Conservation (phyloP, 2,797 vertebrate species). For the Coracias cyanogaster region DNA sequence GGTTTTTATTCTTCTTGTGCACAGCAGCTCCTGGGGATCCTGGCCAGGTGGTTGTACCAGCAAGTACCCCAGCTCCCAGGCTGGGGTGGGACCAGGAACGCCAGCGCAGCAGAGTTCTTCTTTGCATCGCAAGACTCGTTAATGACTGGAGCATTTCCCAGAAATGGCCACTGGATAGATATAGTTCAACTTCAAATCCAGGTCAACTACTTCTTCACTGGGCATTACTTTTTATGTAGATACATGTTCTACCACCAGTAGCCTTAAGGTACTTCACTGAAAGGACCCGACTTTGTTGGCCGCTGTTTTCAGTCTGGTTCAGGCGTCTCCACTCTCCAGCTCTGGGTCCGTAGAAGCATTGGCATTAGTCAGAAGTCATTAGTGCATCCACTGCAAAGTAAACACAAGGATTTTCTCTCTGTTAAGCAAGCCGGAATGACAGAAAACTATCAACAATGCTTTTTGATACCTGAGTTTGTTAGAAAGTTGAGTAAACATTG, state of each 20-base stretch:
- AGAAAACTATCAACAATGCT: not conserved
- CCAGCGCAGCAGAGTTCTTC: not conserved
- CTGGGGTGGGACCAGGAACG: not conserved
- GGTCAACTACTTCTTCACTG: not conserved
- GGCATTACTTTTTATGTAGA: not conserved
- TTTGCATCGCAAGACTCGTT: not conserved
- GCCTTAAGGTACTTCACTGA: not conserved
- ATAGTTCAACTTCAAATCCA: not conserved
- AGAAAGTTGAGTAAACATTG: not conserved
- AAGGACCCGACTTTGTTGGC: not conserved
- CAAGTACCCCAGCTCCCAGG: not conserved
- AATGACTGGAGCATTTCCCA: not conserved
- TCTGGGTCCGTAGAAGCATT: not conserved
- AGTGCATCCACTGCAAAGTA: not conserved
- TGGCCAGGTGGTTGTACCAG: too few species aligned
- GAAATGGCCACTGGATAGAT: not conserved
- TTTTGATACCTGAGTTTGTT: not conserved
- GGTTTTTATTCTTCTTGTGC: not conserved
- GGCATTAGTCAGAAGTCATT: not conserved
- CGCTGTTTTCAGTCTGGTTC: not conserved
- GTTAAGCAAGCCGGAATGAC: not conserved
- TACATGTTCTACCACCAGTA: not conserved
- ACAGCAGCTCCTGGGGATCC: not conserved
- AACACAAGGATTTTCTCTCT: not conserved
- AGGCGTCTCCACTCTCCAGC: not conserved